A percentile compares a stretch with the other conserved stretches of the same genome.
Conservation (phyloP, 2,888 invertebrate species). For the Darwinula stevensoni region DNA sequence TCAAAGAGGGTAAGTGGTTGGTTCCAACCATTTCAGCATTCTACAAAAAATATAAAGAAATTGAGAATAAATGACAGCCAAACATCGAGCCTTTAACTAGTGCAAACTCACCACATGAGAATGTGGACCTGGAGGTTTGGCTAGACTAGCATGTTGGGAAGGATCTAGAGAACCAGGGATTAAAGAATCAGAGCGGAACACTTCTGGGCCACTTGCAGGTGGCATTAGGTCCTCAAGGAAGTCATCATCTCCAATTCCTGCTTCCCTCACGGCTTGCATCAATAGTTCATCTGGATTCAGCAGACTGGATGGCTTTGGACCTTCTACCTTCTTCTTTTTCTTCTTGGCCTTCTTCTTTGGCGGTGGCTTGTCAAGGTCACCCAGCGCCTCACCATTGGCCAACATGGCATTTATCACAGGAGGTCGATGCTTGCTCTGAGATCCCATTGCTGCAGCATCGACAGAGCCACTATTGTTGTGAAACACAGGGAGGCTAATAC, state of each 20-base stretch:
- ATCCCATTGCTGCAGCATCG: too few relatives aligned
- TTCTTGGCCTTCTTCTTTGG: not conserved
- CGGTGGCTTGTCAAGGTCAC: not conserved
- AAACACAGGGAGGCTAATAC: not conserved
- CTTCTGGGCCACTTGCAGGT: not conserved
- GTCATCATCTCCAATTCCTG: conserved; percentile 2
- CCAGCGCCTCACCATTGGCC: not conserved
- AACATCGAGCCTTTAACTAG: too few relatives aligned
- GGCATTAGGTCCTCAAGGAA: not conserved
- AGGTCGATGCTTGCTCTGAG: too few relatives aligned
- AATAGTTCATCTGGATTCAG: not conserved
- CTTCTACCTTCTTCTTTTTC: not conserved
- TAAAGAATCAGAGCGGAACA: too few relatives aligned
- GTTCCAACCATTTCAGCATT: too few relatives aligned
- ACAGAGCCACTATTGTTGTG: not conserved
- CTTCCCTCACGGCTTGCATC: not conserved
- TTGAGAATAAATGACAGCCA: too few relatives aligned
- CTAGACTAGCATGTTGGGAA: too few relatives aligned
- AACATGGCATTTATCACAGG: conserved; percentile 1
- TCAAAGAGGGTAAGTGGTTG: too few relatives aligned
- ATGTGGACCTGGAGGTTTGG: too few relatives aligned
- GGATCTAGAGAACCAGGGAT: too few relatives aligned
- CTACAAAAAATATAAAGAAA: too few relatives aligned
- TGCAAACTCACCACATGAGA: too few relatives aligned
- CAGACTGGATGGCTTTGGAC: not conserved